phyloP scores from a whole-genome alignment of 2,113 vertebrate genomes.

The Pachyramphus minor region DNA sequence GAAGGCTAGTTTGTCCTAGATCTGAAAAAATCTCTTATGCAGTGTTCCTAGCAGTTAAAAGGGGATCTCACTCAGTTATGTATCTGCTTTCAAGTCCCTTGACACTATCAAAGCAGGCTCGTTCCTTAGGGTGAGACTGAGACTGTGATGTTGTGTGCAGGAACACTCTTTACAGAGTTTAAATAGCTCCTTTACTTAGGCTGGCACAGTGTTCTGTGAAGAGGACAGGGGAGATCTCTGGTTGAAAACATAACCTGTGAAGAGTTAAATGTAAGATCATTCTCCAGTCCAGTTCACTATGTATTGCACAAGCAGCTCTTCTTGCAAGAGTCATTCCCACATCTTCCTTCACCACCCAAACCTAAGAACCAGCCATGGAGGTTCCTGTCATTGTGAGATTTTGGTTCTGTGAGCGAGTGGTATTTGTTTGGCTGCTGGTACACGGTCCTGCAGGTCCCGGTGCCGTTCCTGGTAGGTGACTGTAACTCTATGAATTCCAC shows the following conservation, averaged over 20 bases:
- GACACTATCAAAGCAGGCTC: not conserved
- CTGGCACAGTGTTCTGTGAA: not conserved
- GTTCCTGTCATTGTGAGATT: not conserved
- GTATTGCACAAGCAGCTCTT: not conserved
- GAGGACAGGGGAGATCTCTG: not conserved
- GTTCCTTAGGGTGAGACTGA: not conserved
- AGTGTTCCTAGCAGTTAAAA: not conserved
- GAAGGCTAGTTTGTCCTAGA: not conserved
- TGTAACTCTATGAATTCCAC: not conserved
- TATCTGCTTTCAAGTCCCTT: not conserved
- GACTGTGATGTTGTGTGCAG: not conserved
- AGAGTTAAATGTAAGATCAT: not conserved
- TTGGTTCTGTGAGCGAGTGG: not conserved
- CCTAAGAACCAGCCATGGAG: not conserved
- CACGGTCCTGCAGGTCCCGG: not conserved
- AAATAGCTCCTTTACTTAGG: not conserved
- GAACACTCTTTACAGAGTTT: not conserved
- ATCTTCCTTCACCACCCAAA: not conserved
- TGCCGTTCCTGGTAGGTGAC: not conserved
- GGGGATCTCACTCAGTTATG: not conserved
- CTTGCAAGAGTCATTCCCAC: not conserved
- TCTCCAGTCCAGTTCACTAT: not conserved
- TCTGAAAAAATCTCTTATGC: not conserved
- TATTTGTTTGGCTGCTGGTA: not conserved
- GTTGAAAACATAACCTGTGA: not conserved